Evolutionary conservation across 2,113 vertebrate species (phyloP).

Genomic region (Syrmaticus mikado): DNA sequence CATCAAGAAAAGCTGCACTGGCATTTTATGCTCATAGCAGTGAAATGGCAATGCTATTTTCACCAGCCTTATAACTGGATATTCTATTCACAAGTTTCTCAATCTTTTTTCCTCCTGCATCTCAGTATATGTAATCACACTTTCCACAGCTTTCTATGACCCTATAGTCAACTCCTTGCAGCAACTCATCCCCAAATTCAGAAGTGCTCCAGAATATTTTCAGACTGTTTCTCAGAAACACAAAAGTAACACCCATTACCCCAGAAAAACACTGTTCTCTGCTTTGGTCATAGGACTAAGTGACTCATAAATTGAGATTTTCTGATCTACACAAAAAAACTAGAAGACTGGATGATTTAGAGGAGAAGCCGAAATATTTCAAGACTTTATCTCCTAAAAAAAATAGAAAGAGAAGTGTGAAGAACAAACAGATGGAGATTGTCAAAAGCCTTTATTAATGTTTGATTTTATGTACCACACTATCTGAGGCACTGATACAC

Average conservation of each 20-base stretch:
- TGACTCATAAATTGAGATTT: conserved; percentile 10
- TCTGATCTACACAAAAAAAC: background rate
- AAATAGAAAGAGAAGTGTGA: conserved; percentile 40
- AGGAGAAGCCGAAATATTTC: conserved; percentile 43
- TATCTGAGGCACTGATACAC: conserved; percentile 17
- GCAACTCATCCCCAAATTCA: background rate
- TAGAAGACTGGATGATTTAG: conserved; percentile 8
- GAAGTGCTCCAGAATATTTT: background rate
- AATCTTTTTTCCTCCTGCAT: conserved; percentile 16
- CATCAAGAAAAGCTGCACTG: background rate
- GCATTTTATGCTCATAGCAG: background rate
- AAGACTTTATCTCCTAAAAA: conserved; percentile 50
- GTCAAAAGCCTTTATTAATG: conserved; percentile 67
- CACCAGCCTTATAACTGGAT: conserved; percentile 11
- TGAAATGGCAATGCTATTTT: conserved; percentile 23
- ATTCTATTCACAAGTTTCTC: conserved; percentile 31
- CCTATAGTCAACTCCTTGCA: background rate
- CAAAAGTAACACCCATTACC: background rate
- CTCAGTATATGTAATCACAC: background rate
- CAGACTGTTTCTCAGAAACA: background rate
- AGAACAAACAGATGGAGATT: conserved; percentile 67
- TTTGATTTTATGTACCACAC: conserved; percentile 56
- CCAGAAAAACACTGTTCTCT: background rate
- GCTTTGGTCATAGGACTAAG: conserved; percentile 14
- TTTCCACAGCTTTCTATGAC: background rate